phyloP scores from a whole-genome alignment of 1,140 invertebrate species.

The Lordiphosa collinella region DNA sequence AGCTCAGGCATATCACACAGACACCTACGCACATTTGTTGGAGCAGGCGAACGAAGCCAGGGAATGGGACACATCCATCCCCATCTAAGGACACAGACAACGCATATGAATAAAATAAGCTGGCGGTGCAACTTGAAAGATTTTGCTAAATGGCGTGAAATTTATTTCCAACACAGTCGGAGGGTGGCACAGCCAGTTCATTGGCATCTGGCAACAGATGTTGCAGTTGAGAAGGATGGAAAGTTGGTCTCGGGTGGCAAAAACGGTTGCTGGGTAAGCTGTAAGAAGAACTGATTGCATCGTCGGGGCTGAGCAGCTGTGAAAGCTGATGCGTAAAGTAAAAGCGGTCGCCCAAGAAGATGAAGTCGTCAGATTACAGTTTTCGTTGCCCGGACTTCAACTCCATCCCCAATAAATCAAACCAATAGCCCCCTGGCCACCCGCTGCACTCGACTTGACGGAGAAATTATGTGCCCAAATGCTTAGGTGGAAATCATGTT shows the following conservation, averaged over 20 bases:
- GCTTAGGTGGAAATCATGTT: slow-evolving; percentile 68
- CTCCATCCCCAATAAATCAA: slow-evolving; percentile 18
- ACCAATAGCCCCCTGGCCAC: slow-evolving; percentile 8
- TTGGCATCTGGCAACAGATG: slow-evolving; percentile 67
- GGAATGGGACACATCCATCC: slow-evolving; percentile 10
- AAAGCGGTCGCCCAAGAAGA: slow-evolving; percentile 7
- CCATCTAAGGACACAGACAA: slow-evolving; percentile 7
- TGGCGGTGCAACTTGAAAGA: slow-evolving; percentile 36
- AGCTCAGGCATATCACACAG: slow-evolving; percentile 11
- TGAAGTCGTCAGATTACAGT: slow-evolving; percentile 40
- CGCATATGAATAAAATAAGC: slow-evolving; percentile 19
- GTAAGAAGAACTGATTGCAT: slow-evolving; percentile 36
- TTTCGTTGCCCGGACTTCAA: not conserved
- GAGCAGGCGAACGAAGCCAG: too few relatives aligned
- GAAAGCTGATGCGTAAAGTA: slow-evolving; percentile 14
- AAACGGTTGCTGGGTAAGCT: slow-evolving; percentile 27
- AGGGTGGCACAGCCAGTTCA: slow-evolving; percentile 47
- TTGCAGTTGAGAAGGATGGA: slow-evolving; percentile 24
- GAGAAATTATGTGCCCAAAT: slow-evolving; percentile 72
- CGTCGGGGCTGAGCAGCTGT: slow-evolving; percentile 13
- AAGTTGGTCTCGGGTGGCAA: slow-evolving; percentile 16
- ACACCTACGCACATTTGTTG: slow-evolving; percentile 46
- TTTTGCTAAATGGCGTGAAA: slow-evolving; percentile 65
- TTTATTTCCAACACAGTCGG: slow-evolving; percentile 56
- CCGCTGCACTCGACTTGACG: slow-evolving; percentile 23